Evolutionary conservation across 2,113 vertebrate species (phyloP).

Genomic region (Misgurnus anguillicaudatus): DNA sequence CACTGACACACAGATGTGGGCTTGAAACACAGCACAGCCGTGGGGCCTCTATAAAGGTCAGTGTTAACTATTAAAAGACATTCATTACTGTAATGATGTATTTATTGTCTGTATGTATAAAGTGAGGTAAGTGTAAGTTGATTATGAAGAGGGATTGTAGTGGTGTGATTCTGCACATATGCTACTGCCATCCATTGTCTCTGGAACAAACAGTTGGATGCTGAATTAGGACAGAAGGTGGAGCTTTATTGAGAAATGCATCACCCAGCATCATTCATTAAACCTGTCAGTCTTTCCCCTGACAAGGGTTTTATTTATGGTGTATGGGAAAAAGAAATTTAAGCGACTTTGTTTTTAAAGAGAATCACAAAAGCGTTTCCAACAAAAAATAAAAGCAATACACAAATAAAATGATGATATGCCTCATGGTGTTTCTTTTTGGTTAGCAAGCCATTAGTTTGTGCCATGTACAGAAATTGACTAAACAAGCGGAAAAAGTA

Average conservation of each 20-base stretch:
- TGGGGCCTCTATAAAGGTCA: slow-evolving; percentile 22
- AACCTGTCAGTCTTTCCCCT: not conserved
- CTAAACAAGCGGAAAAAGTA: too few relatives aligned
- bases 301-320: too few relatives aligned
- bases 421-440: too few relatives aligned
- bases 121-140: slow-evolving; percentile 8
- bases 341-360: too few relatives aligned
- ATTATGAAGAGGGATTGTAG: slow-evolving; percentile 20
- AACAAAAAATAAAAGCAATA: too few relatives aligned
- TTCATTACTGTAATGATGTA: not conserved
- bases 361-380: too few relatives aligned
- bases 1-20: not conserved
- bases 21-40: not conserved
- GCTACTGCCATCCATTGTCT: not conserved
- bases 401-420: too few relatives aligned
- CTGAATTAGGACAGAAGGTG: slow-evolving; percentile 32
- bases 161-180: slow-evolving; percentile 20
- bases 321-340: too few relatives aligned
- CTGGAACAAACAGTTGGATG: slow-evolving; percentile 32
- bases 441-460: too few relatives aligned
- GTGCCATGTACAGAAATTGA: too few relatives aligned
- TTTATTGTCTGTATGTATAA: not conserved
- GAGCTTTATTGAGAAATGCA: slow-evolving; percentile 5
- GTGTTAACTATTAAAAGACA: slow-evolving; percentile 1
- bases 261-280: not conserved